phyloP scores from a whole-genome alignment of 2,113 vertebrate species.

The Corydoras maculifer region DNA sequence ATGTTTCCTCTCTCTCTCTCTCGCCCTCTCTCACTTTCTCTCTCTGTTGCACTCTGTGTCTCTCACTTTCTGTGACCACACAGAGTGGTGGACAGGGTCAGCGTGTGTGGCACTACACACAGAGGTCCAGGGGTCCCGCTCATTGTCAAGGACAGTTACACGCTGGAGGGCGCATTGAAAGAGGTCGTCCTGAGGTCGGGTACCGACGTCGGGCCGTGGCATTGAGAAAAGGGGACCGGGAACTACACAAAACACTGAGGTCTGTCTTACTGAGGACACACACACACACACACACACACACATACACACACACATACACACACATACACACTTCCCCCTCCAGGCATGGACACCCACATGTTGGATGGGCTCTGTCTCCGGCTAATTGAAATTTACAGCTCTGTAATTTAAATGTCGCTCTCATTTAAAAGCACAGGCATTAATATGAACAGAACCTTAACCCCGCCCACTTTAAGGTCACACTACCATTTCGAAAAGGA shows the following conservation, averaged over 20 bases:
- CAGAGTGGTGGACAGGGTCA: constrained; percentile 15
- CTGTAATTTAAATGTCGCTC: background rate
- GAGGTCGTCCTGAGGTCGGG: constrained; percentile 80
- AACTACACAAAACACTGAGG: constrained; percentile 29
- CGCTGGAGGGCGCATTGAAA: constrained; percentile 82
- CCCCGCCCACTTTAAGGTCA: no score
- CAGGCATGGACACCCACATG: constrained; percentile 6
- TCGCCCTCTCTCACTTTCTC: background rate
- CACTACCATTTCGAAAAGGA: no score
- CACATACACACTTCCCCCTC: constrained; percentile 8
- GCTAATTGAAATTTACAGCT: background rate
- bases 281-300: constrained; percentile 7
- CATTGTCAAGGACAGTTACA: constrained; percentile 92
- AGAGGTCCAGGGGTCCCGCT: constrained; percentile 64
- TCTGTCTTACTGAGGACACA: constrained; percentile 7
- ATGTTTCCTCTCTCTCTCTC: constrained; percentile 1
- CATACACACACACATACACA: constrained; percentile 22
- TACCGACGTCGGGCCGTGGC: constrained; percentile 68
- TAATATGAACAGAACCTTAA: no score
- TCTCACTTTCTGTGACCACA: constrained; percentile 10
- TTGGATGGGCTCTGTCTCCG: background rate
- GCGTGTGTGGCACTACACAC: constrained; percentile 47
- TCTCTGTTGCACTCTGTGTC: background rate
- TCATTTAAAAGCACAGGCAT: background rate
- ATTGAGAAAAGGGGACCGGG: constrained; percentile 42